Percentiles rank a stretch among this genome's conserved stretches.
Conservation (phyloP, 2,113 vertebrate genomes). For the Hippopotamus amphibius region DNA sequence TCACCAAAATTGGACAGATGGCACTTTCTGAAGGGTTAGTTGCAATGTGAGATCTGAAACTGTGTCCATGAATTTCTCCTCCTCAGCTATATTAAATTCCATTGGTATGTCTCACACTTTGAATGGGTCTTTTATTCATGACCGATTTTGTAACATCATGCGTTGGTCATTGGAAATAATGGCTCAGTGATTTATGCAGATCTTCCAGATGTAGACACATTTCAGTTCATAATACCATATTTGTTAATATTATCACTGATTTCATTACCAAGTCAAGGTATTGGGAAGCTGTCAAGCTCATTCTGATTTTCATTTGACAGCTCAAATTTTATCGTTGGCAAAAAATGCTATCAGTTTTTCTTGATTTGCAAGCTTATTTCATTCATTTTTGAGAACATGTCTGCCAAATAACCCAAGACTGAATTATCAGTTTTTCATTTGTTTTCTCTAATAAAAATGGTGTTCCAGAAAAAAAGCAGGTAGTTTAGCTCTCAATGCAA, state of each 20-base stretch:
- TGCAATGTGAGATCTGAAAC: constrained; percentile 4
- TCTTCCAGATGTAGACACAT: not conserved
- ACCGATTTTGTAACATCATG: constrained; percentile 21
- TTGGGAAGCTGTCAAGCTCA: not conserved
- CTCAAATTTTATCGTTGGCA: constrained; percentile 17
- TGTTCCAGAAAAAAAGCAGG: constrained; percentile 5
- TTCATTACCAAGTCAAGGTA: not conserved
- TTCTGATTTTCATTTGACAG: constrained; percentile 37
- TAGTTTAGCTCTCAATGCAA: not conserved
- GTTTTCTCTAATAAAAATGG: constrained; percentile 48
- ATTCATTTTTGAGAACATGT: constrained; percentile 57
- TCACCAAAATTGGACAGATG: constrained; percentile 38
- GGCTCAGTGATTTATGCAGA: not conserved
- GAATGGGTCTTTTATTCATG: constrained; percentile 45
- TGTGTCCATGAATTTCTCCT: not conserved
- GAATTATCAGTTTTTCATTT: not conserved
- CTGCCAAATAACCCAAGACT: not conserved
- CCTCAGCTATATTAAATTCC: not conserved
- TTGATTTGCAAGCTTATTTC: not conserved
- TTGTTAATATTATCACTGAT: constrained; percentile 32
- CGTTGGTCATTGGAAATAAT: not conserved
- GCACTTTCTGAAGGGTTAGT: constrained; percentile 36
- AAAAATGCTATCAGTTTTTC: constrained; percentile 2
- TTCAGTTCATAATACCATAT: not conserved
- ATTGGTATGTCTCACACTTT: not conserved